phyloP scores from a whole-genome alignment of 2,888 invertebrate species.

The Lysandra coridon region DNA sequence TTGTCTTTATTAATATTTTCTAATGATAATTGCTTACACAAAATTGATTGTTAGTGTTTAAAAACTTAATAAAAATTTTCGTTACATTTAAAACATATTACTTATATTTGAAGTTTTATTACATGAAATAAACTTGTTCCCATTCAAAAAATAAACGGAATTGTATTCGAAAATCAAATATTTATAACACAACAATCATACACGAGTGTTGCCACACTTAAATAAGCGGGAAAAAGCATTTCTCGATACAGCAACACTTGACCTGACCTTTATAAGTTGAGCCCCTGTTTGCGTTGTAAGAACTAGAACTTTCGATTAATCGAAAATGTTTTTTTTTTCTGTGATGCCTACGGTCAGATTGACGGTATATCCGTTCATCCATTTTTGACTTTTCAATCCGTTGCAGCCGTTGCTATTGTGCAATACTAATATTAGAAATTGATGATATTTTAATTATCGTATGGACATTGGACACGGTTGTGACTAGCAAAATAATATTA shows the following conservation, averaged over 20 bases:
- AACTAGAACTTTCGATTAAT: slow-evolving; percentile 11
- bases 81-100: no score
- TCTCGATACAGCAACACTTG: slow-evolving; percentile 23
- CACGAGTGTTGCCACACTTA: slow-evolving; percentile 16
- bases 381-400: no score
- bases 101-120: neutral
- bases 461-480: no score
- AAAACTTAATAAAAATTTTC: neutral
- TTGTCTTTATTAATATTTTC: no score
- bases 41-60: neutral
- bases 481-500: no score
- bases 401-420: no score
- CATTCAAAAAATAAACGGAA: neutral
- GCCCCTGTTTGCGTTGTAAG: slow-evolving; percentile 7
- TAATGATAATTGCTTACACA: neutral
- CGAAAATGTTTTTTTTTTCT: slow-evolving; percentile 3
- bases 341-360: neutral
- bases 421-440: no score
- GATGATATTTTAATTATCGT: no score
- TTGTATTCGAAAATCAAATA: neutral
- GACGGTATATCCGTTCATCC: no score
- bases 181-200: slow-evolving; percentile 1
- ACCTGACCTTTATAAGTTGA: slow-evolving; percentile 15
- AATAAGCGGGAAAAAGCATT: slow-evolving; percentile 12
- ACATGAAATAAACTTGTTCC: neutral